Evolutionary conservation across 2,797 vertebrate genomes (phyloP).

Genomic region (Thaleichthys pacificus): DNA sequence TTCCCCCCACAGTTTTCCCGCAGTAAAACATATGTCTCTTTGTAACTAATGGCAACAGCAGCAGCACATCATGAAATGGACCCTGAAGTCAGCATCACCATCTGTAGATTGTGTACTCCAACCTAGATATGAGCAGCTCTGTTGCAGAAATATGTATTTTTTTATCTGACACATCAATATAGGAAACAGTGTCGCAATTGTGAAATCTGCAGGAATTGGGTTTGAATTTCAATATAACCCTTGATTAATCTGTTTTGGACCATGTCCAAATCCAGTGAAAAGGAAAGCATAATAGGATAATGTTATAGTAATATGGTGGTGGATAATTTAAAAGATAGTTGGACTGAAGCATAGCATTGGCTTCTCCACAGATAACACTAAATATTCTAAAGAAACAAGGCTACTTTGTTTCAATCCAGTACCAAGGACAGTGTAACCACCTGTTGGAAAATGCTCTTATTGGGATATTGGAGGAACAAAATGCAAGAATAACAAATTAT

Average conservation of each 20-base stretch:
- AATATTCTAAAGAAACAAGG: constrained; percentile 12
- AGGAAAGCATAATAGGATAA: background rate
- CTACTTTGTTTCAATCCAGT: constrained; percentile 35
- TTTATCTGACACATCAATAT: no score
- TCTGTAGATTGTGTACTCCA: background rate
- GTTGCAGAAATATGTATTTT: no score
- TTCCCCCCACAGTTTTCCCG: constrained; percentile 5
- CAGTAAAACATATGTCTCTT: background rate
- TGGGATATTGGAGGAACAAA: constrained; percentile 25
- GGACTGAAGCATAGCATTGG: background rate
- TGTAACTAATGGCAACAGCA: constrained; percentile 11
- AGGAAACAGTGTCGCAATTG: no score
- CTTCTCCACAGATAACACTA: background rate
- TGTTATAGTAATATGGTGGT: background rate
- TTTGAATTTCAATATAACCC: no score
- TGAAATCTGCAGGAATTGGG: no score
- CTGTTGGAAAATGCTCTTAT: constrained; percentile 30
- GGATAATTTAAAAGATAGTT: background rate
- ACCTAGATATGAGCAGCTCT: background rate
- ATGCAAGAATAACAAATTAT: constrained; percentile 30
- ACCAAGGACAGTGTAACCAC: constrained; percentile 7
- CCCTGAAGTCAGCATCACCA: background rate
- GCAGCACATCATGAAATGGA: background rate
- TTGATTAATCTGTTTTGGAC: background rate
- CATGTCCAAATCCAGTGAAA: background rate